Percentiles rank a stretch among this genome's conserved stretches.
Evolutionary conservation across 1,140 invertebrate species (phyloP).

Genomic region (Phymastichus coffea): DNA sequence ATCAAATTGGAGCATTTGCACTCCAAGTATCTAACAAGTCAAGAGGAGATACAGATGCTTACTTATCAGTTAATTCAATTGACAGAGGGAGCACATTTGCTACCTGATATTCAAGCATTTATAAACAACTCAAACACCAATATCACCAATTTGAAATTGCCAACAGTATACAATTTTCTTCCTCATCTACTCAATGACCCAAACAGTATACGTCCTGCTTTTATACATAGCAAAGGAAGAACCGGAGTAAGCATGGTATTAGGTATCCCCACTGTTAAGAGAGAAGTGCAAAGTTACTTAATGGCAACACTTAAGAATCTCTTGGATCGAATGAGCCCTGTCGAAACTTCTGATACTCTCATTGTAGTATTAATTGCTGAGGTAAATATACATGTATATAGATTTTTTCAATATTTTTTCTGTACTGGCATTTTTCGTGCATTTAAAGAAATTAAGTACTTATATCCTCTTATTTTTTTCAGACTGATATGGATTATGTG

Average conservation of each 20-base stretch:
- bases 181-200: conserved; percentile 83
- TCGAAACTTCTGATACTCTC: conserved; percentile 77
- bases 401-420: background rate
- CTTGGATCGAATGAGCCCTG: conserved; percentile 73
- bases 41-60: conserved; percentile 55
- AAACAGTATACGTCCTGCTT: conserved; percentile 75
- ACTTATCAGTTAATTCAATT: conserved; percentile 48
- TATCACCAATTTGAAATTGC: conserved; percentile 58
- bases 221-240: conserved; percentile 73
- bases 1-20: conserved; percentile 62
- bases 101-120: conserved; percentile 50
- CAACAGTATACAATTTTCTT: conserved; percentile 82
- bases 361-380: conserved; percentile 93
- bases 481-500: conserved; percentile 72
- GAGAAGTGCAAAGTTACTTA: conserved; percentile 87
- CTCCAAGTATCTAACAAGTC: conserved; percentile 58
- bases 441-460: background rate
- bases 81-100: conserved; percentile 45
- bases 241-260: conserved; percentile 79
- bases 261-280: conserved; percentile 85
- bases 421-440: background rate
- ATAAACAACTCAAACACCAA: conserved; percentile 48
- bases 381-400: conserved; percentile 47
- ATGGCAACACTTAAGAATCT: conserved; percentile 86
- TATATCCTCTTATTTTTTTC: conserved; percentile 36